Evolutionary conservation across 2,888 invertebrate genomes (phyloP).

Genomic region (Notodromas monacha): DNA sequence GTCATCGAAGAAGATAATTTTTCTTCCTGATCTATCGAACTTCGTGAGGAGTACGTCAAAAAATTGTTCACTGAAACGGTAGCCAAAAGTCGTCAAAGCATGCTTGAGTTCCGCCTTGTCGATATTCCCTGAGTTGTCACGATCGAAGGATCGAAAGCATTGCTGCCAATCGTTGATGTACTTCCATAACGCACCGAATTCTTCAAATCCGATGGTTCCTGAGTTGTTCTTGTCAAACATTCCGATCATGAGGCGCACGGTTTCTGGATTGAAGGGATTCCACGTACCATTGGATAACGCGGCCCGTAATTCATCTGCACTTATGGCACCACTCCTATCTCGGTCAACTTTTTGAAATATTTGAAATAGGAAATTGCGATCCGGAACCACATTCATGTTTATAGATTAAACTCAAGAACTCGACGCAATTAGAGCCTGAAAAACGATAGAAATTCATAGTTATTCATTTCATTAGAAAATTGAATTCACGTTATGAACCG

Average conservation of each 20-base stretch:
- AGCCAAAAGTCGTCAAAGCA: constrained; percentile 70
- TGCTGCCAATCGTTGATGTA: constrained; percentile 93
- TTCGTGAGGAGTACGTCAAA: constrained; percentile 49
- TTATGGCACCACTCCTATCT: not conserved
- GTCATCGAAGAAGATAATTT: constrained; percentile 81
- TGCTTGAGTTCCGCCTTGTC: constrained; percentile 56
- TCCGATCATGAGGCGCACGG: not conserved
- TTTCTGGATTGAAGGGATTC: not conserved
- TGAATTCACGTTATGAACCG: no score
- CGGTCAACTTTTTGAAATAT: no score
- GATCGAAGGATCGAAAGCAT: constrained; percentile 43
- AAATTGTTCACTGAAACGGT: constrained; percentile 45
- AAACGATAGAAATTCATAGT: no score
- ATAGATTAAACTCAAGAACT: no score
- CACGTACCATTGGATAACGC: not conserved
- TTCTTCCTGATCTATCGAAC: constrained; percentile 68
- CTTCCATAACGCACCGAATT: constrained; percentile 85
- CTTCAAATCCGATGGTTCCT: constrained; percentile 69
- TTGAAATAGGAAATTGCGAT: no score
- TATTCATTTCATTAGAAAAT: no score
- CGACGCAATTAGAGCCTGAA: no score
- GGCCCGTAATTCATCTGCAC: not conserved
- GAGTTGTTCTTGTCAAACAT: constrained; percentile 72
- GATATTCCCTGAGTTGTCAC: constrained; percentile 36
- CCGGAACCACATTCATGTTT: no score